Conservation (phyloP, 2,888 invertebrate genomes). For the Xanthorhoe designata region DNA sequence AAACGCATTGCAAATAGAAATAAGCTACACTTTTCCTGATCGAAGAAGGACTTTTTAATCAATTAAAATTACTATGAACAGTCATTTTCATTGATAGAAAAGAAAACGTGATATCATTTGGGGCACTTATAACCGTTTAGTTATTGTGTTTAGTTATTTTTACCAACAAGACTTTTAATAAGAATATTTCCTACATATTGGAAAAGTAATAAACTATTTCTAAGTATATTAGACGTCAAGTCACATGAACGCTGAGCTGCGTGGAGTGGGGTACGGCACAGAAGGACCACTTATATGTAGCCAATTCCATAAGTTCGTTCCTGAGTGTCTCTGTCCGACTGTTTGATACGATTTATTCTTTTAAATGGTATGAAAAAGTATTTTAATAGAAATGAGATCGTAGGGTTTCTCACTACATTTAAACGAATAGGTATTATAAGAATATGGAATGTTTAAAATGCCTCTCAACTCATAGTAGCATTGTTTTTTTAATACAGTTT, state of each 20-base stretch:
- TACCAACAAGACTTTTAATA: not conserved
- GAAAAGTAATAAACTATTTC: constrained; percentile 20
- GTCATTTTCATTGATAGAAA: too few relatives aligned
- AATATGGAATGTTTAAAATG: too few relatives aligned
- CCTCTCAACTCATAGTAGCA: too few relatives aligned
- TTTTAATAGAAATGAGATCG: too few relatives aligned
- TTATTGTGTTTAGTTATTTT: not conserved
- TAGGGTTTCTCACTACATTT: too few relatives aligned
- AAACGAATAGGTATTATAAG: too few relatives aligned
- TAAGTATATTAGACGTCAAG: constrained; percentile 10
- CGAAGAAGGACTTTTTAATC: too few relatives aligned
- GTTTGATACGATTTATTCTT: not conserved
- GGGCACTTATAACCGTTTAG: too few relatives aligned
- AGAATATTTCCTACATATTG: constrained; percentile 8
- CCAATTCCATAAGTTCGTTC: constrained; percentile 10
- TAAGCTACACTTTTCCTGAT: too few relatives aligned
- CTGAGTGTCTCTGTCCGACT: not conserved
- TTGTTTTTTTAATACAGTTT: too few relatives aligned
- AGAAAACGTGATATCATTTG: not conserved
- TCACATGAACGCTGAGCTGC: constrained; percentile 9
- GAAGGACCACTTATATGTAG: constrained; percentile 12
- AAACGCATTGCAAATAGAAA: too few relatives aligned
- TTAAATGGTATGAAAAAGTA: not conserved
- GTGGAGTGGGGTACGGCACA: constrained; percentile 9
- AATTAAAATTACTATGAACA: too few relatives aligned